Evolutionary conservation across 2,888 invertebrate genomes (phyloP).

Genomic region (Daptonema setosum): DNA sequence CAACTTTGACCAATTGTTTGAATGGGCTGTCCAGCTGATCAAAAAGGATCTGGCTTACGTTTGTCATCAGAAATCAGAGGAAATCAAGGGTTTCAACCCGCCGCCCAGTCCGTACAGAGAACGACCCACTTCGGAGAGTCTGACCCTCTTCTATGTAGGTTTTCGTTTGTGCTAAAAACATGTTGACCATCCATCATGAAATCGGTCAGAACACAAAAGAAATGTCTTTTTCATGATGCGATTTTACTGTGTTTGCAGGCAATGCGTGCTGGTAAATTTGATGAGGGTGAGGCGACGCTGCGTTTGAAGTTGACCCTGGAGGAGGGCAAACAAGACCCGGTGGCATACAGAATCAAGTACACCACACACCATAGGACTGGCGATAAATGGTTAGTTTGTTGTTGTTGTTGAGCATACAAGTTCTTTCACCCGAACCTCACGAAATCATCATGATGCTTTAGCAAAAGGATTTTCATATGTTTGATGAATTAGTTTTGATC

Average conservation of each 20-base stretch:
- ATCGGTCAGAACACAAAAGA: too few relatives aligned
- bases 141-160: constrained; percentile 46
- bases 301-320: constrained; percentile 85
- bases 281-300: constrained; percentile 82
- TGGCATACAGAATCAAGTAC: constrained; percentile 89
- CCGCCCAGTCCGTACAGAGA: constrained; percentile 83
- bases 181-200: too few relatives aligned
- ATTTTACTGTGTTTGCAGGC: constrained; percentile 39
- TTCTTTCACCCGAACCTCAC: too few relatives aligned
- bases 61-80: constrained; percentile 81
- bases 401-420: not conserved
- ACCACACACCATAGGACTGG: constrained; percentile 77
- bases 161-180: too few relatives aligned
- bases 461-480: too few relatives aligned
- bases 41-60: constrained; percentile 71
- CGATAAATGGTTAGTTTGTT: constrained; percentile 47
- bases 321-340: constrained; percentile 97
- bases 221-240: not conserved
- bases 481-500: too few relatives aligned
- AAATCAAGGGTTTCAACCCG: constrained; percentile 71
- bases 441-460: too few relatives aligned
- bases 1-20: constrained; percentile 78
- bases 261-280: constrained; percentile 90
- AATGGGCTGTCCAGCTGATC: constrained; percentile 70
- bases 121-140: constrained; percentile 62